Base-by-base conservation (phyloP, 2,113 vertebrate genomes). In the Elanoides forficatus region DNA sequence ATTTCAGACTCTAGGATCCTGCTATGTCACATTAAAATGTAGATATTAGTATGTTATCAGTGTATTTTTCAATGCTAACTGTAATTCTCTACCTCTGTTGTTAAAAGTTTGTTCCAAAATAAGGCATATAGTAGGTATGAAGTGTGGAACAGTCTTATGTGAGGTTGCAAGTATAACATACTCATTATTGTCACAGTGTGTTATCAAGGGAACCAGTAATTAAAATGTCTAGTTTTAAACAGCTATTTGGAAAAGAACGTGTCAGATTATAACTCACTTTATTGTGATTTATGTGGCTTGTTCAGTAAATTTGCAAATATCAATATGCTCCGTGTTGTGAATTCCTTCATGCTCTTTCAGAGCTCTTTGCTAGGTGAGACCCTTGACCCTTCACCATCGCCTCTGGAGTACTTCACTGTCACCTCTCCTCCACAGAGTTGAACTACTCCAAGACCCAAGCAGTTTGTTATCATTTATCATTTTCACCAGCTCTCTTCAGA, bases 201-300 rank as follows among this genome's bases (percentile, higher is more conserved):
- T 74, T 84, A 78, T 67, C 59, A 79, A 59, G 26, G 68, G 68
- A 93, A 55, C 32, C 38, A 72, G 42, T 60, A 67, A 84, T 71
- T 91, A 87, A 91, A 91, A 87, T 45, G 19, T 48, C 56, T 52
- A 9, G 10, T 45, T 95, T 47, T 48, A 56, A 59, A 90, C 81
- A 72, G 29, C 38, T 83, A 13, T 65, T 86, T 67, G 52, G 65
- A 86, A 47, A 40, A 62, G 52, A 94, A n/a, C 2, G 1, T 43
- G 59, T 63, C 62, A 50, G 62, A 27, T 75, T 52, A 15, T 56
- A 75, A 67, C 56, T 85, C 19, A 2, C 45, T 83, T 89, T 38
- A 22, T 43, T 52, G n/a, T 81, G 92, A 93, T 78, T 76, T 62
- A 25, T 68, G 65, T 52, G 83, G 27, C 55, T 52, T 3, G 2